Evolutionary conservation across 2,797 vertebrate genomes (phyloP), one percentile per base, ranked within the genome.

Genomic region (Gallirallus australis): DNA sequence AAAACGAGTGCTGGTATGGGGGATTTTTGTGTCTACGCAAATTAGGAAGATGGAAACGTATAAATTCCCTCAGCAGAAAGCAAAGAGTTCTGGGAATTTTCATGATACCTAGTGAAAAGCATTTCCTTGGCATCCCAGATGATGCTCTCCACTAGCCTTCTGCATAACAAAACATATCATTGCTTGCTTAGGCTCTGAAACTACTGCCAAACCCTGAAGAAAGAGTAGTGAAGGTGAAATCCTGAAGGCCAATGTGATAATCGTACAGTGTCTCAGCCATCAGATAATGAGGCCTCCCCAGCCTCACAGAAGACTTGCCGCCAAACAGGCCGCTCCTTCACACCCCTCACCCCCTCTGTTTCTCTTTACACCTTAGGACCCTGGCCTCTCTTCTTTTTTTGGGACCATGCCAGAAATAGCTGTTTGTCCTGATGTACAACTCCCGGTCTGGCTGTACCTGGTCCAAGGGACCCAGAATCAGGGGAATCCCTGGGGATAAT

Each of bases 11-110:
- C 27, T 69, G 39, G 37, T 70, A 57, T 68, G 45, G 30, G 30
- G 23, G 54, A 61, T 70, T 91, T 83, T 57, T 69, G 24, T 81
- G 69, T 92, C 86, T 56, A 30, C 20, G 25, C 39, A 47, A 48
- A 87, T 77, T 28, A 86, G 79, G 82, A 93, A 75, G 84, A 76
- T 64, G 63, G 77, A 92, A 96, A 96, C 42, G 64, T 33, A 39
- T 11, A 92, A 82, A 88, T 61, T 20, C 35, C 54, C 53, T 89
- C 65, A 73, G 77, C 70, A 91, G 70, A 86, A 82, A 96, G 76
- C 87, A 59, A 1, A 1, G 42, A 47, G 61, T 56, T 95, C 59
- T 15, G 71, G 63, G 65, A 89, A 37, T 72, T 83, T 65, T 88
- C 66, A 65, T 0, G 4, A 28, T 45, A 35, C 25, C 16, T 47